A percentile compares a stretch with the other conserved stretches of the same genome.
These are phyloP conservation scores for Pinna nobilis DNA, from an alignment of 1,140 invertebrate genomes.

Conservation along the genomic window DNA sequence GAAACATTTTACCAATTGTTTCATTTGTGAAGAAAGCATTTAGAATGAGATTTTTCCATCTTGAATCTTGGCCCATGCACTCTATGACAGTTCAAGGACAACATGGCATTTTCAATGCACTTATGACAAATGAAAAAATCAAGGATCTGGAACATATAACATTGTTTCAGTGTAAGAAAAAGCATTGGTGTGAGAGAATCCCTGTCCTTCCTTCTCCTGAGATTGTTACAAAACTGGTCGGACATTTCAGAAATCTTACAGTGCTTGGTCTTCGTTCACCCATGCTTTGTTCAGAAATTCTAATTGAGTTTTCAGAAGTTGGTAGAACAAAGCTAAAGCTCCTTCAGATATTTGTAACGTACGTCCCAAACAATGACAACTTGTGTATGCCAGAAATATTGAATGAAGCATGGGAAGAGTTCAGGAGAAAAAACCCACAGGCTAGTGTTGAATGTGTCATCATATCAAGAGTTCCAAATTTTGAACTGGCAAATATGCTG, in stretches of 20 bases:
- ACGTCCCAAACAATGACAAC: background rate
- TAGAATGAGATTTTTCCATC: constrained; percentile 43
- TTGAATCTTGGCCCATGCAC: constrained; percentile 55
- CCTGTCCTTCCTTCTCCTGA: constrained; percentile 41
- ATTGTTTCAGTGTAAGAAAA: constrained; percentile 48
- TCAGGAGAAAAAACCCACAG: constrained; percentile 6
- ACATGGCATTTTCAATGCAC: constrained; percentile 48
- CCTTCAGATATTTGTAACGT: constrained; percentile 23
- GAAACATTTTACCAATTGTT: constrained; percentile 43
- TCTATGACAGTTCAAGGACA: constrained; percentile 36
- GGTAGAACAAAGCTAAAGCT: constrained; percentile 18
- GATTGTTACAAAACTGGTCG: constrained; percentile 21
- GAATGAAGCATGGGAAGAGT: constrained; percentile 5
- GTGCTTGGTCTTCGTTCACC: constrained; percentile 51
- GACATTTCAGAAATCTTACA: constrained; percentile 44
- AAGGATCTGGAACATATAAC: constrained; percentile 46
- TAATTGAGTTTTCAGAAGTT: constrained; percentile 39
- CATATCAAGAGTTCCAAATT: background rate
- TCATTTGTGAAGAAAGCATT: constrained; percentile 45
- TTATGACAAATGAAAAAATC: constrained; percentile 43
- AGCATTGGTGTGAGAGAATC: constrained; percentile 42
- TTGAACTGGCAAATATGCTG: constrained; percentile 18
- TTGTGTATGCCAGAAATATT: constrained; percentile 24
- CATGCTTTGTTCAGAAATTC: constrained; percentile 51
- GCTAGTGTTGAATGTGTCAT: constrained; percentile 10